Base-by-base conservation (phyloP, 2,113 vertebrate genomes). In the Poeciliopsis prolifica region DNA sequence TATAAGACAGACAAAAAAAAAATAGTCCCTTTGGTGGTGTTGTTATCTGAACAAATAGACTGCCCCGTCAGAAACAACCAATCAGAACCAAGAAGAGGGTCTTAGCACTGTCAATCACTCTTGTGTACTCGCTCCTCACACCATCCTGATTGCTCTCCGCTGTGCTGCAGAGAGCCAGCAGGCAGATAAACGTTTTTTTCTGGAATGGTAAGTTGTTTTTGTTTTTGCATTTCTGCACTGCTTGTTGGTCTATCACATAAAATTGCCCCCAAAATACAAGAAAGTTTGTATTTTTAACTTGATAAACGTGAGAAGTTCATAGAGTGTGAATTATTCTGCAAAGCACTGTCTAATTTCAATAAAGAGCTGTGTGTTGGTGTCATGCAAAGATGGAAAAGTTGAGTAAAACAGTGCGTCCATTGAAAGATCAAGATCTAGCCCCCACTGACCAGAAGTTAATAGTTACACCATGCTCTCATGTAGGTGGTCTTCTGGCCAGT, bases 401-500 rank as follows among this genome's bases (percentile, higher is more conserved):
- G 78, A 78, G 76, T 65, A 79, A 72, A 70, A 66, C 78, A 81
- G 63, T 86, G 71, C 37, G 72, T 68, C 65, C 65, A 75, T 88
- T 92, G 81, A 86, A 62, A 84, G 77, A 83, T 72, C 70, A 61
- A 74, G 70, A 65, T 62, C 75, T 83, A 78, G 81, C 86, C 71
- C 37, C 22, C 51, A 22, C 66, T 11, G 68, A 70, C 61, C 71
- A 70, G 61, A 84, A 69, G 60, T 68, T 66, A 15, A 65, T 60
- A 77, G 72, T 62, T 79, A 42, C 72, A 65, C 72, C 1, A 13
- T 31, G 15, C 62, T 76, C 77, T 82, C 77, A 72, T 60, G 75
- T 90, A 82, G 89, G 88, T 89, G 90, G 89, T 88, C 89, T 78
- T 77, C 76, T n/a, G 69, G 33, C 76, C 74, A 81, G 91, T 86